A percentile compares a stretch with the other conserved stretches of the same genome.
Evolutionary conservation across 53 echinoderm and acorn worm species (phyloP).

Genomic region (Pentamera pediparva): DNA sequence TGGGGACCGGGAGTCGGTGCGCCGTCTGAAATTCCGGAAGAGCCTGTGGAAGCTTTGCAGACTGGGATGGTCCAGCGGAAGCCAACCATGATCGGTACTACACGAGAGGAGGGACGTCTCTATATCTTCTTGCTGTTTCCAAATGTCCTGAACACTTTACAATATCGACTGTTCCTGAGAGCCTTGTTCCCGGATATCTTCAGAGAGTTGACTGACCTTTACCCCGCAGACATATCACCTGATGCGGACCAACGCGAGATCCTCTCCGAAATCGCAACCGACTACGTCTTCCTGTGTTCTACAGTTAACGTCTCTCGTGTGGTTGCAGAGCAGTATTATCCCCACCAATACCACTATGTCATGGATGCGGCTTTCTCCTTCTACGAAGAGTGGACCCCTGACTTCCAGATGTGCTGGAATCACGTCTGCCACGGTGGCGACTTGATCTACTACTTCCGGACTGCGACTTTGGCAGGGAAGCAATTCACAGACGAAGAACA

Average conservation of each 20-base stretch:
- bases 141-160: background rate
- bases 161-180: conserved; percentile 13
- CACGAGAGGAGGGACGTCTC: background rate
- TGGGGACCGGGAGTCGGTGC: background rate
- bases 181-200: background rate
- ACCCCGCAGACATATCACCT: background rate
- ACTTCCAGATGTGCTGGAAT: conserved; percentile 12
- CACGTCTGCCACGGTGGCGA: conserved; percentile 39
- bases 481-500: background rate
- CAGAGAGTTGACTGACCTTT: background rate
- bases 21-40: conserved; percentile 8
- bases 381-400: conserved; percentile 16
- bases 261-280: conserved; percentile 6
- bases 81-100: conserved; percentile 6
- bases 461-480: conserved; percentile 14
- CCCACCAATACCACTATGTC: conserved; percentile 20
- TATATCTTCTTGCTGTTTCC: conserved; percentile 13
- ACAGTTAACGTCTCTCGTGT: background rate
- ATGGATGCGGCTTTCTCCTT: conserved; percentile 17
- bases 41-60: conserved; percentile 6
- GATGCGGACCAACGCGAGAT: conserved; percentile 18
- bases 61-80: conserved; percentile 3
- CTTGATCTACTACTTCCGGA: conserved; percentile 16
- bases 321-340: background rate
- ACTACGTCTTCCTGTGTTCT: conserved; percentile 21